These are phyloP conservation scores for Eleutherodactylus coqui DNA, from an alignment of 2,797 vertebrate genomes.

Conservation along the genomic window DNA sequence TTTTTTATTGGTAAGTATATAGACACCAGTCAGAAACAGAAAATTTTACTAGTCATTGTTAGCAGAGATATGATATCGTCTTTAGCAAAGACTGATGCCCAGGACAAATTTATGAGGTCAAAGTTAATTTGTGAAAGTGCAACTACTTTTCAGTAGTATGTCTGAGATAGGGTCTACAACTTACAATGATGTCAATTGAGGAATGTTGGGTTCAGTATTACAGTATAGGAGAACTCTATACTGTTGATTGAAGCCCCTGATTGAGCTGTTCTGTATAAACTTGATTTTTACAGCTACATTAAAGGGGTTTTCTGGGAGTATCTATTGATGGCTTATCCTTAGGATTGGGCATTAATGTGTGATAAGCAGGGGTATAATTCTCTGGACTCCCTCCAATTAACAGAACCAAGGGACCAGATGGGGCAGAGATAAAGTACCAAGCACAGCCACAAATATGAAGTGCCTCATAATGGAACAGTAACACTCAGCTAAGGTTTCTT, in stretches of 20 bases:
- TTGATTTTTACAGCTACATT: no score
- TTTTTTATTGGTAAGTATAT: background rate
- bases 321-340: no score
- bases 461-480: background rate
- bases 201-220: background rate
- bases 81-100: background rate
- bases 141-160: background rate
- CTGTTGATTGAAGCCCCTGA: background rate
- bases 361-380: no score
- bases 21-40: background rate
- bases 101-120: background rate
- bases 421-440: no score
- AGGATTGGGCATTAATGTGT: no score
- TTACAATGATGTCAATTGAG: background rate
- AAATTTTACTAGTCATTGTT: background rate
- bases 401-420: no score
- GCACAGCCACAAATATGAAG: background rate
- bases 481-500: no score
- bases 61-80: background rate
- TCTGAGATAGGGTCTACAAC: background rate
- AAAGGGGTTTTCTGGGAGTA: no score
- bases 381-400: no score
- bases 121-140: background rate
- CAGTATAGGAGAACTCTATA: background rate
- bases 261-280: no score